These are phyloP conservation scores for Drosophila buzzatii DNA, from an alignment of 2,888 invertebrate species.

Conservation along the genomic window DNA sequence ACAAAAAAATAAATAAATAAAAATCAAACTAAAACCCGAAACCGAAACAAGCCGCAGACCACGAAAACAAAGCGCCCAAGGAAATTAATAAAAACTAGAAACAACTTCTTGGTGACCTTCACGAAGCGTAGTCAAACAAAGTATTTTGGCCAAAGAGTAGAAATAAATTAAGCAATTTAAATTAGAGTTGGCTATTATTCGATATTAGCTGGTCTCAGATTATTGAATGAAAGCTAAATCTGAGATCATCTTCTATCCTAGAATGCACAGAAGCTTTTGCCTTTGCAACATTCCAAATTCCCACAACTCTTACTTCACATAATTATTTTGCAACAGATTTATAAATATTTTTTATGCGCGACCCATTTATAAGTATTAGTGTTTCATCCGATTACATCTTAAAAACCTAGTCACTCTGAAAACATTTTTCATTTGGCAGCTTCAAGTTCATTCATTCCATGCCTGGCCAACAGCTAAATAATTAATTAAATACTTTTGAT, in stretches of 20 bases:
- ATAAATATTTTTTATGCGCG: not conserved
- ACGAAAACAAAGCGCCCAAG: constrained; percentile 17
- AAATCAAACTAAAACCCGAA: constrained; percentile 52
- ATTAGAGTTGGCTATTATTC: not conserved
- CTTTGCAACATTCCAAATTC: not conserved
- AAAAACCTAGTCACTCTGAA: constrained; percentile 7
- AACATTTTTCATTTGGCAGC: constrained; percentile 26
- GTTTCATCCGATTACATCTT: constrained; percentile 1
- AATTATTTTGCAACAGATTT: not conserved
- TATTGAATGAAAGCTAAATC: not conserved
- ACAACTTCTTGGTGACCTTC: constrained; percentile 39
- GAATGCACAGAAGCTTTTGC: not conserved
- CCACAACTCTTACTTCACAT: not conserved
- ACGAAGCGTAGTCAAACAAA: constrained; percentile 33
- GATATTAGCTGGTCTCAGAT: not conserved
- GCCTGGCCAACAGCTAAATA: not conserved
- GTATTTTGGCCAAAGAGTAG: constrained; percentile 25
- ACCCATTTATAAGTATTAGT: constrained; percentile 25
- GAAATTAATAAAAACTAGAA: constrained; percentile 31
- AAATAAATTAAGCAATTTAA: constrained; percentile 14
- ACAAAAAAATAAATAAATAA: constrained; percentile 3
- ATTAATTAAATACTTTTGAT: constrained; percentile 44
- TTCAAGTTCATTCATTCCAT: constrained; percentile 4
- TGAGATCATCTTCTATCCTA: not conserved
- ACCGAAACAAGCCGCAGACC: constrained; percentile 8